These are phyloP conservation scores for Rotaria sp. DNA, from an alignment of 2,888 invertebrate species.

Conservation along the genomic window DNA sequence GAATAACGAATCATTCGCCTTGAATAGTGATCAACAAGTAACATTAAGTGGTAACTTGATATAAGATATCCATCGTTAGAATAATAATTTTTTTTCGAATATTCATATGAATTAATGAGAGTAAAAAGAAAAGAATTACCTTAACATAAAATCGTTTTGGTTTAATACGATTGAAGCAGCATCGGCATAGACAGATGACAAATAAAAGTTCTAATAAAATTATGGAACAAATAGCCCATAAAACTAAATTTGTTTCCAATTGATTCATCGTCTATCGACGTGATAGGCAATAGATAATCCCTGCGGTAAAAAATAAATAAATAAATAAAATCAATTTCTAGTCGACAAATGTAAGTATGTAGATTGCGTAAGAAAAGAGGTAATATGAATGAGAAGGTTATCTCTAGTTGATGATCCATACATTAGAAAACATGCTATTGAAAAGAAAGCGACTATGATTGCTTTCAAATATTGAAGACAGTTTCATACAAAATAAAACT, in stretches of 20 bases:
- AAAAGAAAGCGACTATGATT: neutral
- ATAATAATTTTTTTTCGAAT: too few relatives aligned
- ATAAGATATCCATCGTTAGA: too few relatives aligned
- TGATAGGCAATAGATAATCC: neutral
- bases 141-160: constrained; percentile 22
- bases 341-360: neutral
- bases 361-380: neutral
- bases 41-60: neutral
- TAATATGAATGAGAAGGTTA: neutral
- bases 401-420: constrained; percentile 4
- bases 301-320: neutral
- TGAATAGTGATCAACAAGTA: neutral
- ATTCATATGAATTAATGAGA: too few relatives aligned
- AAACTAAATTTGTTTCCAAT: constrained; percentile 20
- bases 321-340: neutral
- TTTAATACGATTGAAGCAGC: neutral
- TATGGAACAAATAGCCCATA: constrained; percentile 19
- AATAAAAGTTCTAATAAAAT: neutral
- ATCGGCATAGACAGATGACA: constrained; percentile 2
- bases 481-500: neutral
- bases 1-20: too few relatives aligned
- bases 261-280: constrained; percentile 23
- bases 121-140: neutral
- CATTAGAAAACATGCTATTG: neutral
- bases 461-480: neutral